These are phyloP conservation scores for Nanorana parkeri DNA, from an alignment of 2,113 vertebrate species.

Conservation along the genomic window DNA sequence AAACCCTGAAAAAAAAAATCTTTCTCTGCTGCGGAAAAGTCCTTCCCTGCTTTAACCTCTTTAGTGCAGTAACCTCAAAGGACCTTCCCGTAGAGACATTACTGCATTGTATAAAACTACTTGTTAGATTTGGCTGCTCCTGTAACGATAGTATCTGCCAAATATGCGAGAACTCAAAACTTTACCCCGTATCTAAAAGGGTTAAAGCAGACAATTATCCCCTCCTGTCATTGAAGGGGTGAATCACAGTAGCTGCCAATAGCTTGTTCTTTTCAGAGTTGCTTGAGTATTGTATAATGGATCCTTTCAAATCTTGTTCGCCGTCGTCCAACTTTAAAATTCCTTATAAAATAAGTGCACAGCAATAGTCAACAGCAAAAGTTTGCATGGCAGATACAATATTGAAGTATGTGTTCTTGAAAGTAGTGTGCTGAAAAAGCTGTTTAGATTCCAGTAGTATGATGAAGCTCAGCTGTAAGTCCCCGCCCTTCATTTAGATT, in stretches of 20 bases:
- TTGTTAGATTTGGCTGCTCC: constrained; percentile 22
- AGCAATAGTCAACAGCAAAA: constrained; percentile 54
- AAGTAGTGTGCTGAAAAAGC: constrained; percentile 62
- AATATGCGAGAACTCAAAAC: neutral
- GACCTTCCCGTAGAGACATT: constrained; percentile 58
- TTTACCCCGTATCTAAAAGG: constrained; percentile 20
- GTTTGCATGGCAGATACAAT: constrained; percentile 57
- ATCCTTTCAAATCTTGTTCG: constrained; percentile 49
- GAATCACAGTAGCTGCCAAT: constrained; percentile 50
- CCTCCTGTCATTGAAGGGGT: constrained; percentile 52
- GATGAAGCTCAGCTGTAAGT: constrained; percentile 57
- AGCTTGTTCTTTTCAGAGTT: constrained; percentile 54
- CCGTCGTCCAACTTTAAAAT: constrained; percentile 38
- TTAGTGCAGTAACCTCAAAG: neutral
- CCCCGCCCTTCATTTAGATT: constrained; percentile 38
- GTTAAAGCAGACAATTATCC: constrained; percentile 51
- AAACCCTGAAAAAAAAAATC: constrained; percentile 20
- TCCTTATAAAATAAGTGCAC: constrained; percentile 34
- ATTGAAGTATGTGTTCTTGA: constrained; percentile 58
- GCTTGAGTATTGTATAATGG: constrained; percentile 56
- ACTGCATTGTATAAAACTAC: neutral
- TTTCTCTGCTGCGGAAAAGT: neutral
- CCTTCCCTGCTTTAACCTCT: constrained; percentile 40
- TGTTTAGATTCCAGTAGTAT: constrained; percentile 59
- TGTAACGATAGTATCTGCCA: neutral